Percentiles rank a stretch among this genome's conserved stretches.
Evolutionary conservation across 2,113 vertebrate genomes (phyloP).

Genomic region (Cygnus buccinator): DNA sequence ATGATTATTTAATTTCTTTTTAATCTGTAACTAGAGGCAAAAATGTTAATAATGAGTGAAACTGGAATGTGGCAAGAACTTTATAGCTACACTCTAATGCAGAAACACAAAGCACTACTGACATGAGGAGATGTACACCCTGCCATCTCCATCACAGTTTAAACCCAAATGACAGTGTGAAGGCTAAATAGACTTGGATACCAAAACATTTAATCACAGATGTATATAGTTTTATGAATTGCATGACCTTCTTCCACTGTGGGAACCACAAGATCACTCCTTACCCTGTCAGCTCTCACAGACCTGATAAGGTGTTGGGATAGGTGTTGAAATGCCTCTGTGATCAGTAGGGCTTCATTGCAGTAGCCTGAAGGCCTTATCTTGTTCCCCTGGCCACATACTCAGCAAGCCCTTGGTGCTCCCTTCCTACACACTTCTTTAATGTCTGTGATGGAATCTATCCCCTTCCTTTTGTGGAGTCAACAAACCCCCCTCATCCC

Average conservation of each 20-base stretch:
- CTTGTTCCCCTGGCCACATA: accelerated
- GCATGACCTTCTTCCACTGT: not conserved
- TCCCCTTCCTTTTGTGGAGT: accelerated
- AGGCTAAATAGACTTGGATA: not conserved
- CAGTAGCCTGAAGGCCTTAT: not conserved
- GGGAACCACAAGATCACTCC: not conserved
- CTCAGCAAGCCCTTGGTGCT: accelerated
- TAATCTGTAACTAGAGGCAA: not conserved
- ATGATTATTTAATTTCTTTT: not conserved
- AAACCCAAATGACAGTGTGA: not conserved
- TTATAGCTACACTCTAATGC: not conserved
- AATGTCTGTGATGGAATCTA: no score
- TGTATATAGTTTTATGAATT: not conserved
- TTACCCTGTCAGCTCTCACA: not conserved
- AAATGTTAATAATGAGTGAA: not conserved
- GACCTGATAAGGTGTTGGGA: not conserved
- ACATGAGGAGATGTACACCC: not conserved
- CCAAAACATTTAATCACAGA: not conserved
- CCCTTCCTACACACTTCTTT: no score
- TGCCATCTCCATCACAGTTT: not conserved
- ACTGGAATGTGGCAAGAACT: not conserved
- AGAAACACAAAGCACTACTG: not conserved
- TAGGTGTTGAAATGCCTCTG: accelerated
- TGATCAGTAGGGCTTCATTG: not conserved
- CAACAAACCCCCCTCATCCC: accelerated